Evolutionary conservation across 2,797 vertebrate genomes (phyloP).

Genomic region (Pithecia hirsuta): DNA sequence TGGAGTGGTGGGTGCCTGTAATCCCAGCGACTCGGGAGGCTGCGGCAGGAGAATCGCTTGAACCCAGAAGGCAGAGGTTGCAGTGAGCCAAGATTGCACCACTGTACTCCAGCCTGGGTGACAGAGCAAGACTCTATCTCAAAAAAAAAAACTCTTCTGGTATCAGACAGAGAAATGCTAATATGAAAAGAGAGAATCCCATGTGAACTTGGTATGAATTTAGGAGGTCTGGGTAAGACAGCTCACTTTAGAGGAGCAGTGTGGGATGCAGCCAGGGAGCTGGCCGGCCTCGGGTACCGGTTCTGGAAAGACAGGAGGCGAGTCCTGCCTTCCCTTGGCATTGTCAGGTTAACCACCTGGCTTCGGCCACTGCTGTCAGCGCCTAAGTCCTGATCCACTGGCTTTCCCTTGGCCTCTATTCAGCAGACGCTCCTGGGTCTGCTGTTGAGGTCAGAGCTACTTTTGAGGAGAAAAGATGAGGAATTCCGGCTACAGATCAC

Average conservation of each 20-base stretch:
- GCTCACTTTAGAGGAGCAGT: accelerated
- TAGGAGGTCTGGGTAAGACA: not conserved
- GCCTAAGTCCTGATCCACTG: not conserved
- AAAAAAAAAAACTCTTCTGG: too few relatives aligned
- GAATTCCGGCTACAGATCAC: not conserved
- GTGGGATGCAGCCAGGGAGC: accelerated
- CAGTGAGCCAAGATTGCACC: too few relatives aligned
- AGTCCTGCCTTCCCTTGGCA: too few relatives aligned
- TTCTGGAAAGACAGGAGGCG: not conserved
- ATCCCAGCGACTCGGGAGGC: too few relatives aligned
- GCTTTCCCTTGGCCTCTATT: not conserved
- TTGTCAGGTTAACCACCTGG: accelerated
- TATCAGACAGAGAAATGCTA: not conserved
- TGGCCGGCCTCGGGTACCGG: accelerated
- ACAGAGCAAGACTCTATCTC: too few relatives aligned
- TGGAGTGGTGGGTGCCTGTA: too few relatives aligned
- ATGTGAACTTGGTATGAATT: accelerated
- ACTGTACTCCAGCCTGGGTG: too few relatives aligned
- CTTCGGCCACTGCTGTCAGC: not conserved
- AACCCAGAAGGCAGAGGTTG: too few relatives aligned
- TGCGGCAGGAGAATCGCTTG: too few relatives aligned
- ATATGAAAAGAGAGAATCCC: not conserved
- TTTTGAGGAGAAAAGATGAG: not conserved
- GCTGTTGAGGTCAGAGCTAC: not conserved
- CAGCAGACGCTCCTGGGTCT: not conserved